Conservation (phyloP, 1,140 invertebrate genomes). For the Heliconius hewitsoni region DNA sequence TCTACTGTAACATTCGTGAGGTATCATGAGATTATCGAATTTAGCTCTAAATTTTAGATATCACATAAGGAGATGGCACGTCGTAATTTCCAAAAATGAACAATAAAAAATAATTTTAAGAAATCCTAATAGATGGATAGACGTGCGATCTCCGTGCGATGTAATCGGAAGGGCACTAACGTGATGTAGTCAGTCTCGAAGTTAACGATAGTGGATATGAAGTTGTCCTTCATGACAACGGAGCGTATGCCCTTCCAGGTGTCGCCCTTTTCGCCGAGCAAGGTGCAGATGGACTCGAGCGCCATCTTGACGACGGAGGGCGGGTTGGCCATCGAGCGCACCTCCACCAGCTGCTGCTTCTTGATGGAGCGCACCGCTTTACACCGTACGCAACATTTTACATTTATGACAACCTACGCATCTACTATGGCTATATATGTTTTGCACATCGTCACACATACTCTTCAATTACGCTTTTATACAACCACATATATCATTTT, state of each 20-base stretch:
- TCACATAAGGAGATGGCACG: slow-evolving; percentile 27
- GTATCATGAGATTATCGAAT: slow-evolving; percentile 25
- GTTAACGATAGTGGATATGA: slow-evolving; percentile 98
- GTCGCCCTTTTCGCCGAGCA: slow-evolving; percentile 93
- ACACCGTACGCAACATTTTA: slow-evolving; percentile 11
- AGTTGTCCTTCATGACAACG: slow-evolving; percentile 98
- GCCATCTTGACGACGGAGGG: slow-evolving; percentile 96
- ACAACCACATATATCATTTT: slow-evolving; percentile 10
- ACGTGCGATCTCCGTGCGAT: slow-evolving; percentile 44
- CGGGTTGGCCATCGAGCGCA: slow-evolving; percentile 96
- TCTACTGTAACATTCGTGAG: slow-evolving; percentile 47
- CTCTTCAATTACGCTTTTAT: not conserved
- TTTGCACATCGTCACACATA: slow-evolving; percentile 10
- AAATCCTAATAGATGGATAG: not conserved
- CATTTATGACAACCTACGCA: not conserved
- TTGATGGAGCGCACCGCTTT: slow-evolving; percentile 96
- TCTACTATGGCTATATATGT: not conserved
- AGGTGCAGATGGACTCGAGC: slow-evolving; percentile 96
- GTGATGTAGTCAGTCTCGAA: slow-evolving; percentile 97
- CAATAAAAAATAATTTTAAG: not conserved
- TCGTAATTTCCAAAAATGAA: not conserved
- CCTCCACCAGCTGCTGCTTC: slow-evolving; percentile 97
- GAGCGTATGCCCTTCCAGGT: slow-evolving; percentile 97
- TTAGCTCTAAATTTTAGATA: slow-evolving; percentile 23
- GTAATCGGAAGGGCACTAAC: slow-evolving; percentile 82